Base-by-base conservation (phyloP, 2,113 vertebrate genomes). In the Paralichthys olivaceus region DNA sequence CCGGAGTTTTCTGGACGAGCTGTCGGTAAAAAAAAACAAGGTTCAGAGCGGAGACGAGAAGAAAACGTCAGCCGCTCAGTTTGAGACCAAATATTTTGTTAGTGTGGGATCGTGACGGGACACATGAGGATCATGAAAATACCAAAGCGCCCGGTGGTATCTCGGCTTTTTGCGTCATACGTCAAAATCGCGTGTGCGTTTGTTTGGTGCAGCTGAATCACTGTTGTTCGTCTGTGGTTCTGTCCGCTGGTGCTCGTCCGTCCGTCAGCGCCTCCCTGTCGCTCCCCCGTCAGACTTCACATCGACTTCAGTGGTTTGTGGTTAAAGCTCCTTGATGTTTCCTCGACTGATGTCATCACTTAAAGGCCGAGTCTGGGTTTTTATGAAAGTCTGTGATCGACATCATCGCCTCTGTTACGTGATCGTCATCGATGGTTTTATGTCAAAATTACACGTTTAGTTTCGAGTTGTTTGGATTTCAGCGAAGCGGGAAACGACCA, bases 271-370 rank as follows among this genome's bases (percentile, higher is more conserved):
- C 9, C 1, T 37, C 34, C 11, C 37, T 13, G 37, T 13, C 37
- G 37, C 2, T 3, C 7, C 11, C 37, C 11, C 37, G 37, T 40
- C 37, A 40, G 11, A 40, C 37, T 40, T 40, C 37, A 40, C 37
- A 40, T 40, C 37, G 37, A 40, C 37, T 53, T 20, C 51, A 11
- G 79, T 14, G 73, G 81, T 85, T 72, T 83, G 79, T 47, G 84
- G 85, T 81, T 55, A 1, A 59, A 11, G 76, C 49, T 61, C 65
- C 4, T 56, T 43, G 64, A 70, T 40, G 75, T 73, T 87, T 69
- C 74, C 69, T 65, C 1, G 69, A 72, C 62, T 89, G 82, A 85
- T 81, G 80, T 85, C 89, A 79, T 79, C 37, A 59, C 64, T 71
- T 70, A 26, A 72, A 9, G 57, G 17, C 28, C 54, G 49, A 49